phyloP scores from a whole-genome alignment of 2,888 invertebrate species.

The Heliconius ethilla region DNA sequence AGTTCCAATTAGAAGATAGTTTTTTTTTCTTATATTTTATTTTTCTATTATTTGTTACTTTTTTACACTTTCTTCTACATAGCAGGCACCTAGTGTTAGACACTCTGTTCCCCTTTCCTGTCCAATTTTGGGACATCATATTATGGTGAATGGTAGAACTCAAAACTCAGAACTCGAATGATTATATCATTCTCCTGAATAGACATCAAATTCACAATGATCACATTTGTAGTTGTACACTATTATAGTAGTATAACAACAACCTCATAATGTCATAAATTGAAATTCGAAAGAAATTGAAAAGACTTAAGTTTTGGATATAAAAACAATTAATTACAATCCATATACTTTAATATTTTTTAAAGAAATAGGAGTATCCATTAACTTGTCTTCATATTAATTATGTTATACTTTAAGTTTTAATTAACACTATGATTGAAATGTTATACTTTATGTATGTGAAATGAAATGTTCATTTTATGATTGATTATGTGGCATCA shows the following conservation, averaged over 20 bases:
- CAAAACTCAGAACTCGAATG: too few relatives aligned
- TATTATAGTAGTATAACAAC: too few relatives aligned
- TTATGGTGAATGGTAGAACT: not conserved
- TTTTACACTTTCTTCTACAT: not conserved
- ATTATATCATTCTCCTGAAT: too few relatives aligned
- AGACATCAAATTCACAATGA: too few relatives aligned
- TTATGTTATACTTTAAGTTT: not conserved
- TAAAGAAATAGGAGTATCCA: too few relatives aligned
- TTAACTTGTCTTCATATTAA: not conserved
- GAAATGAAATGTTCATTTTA: not conserved
- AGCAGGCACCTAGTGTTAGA: not conserved
- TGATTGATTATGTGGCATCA: not conserved
- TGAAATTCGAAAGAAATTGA: too few relatives aligned
- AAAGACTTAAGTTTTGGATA: too few relatives aligned
- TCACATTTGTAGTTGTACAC: too few relatives aligned
- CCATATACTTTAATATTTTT: too few relatives aligned
- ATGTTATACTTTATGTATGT: not conserved
- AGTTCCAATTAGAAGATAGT: slow-evolving; percentile 22
- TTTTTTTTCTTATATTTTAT: not conserved
- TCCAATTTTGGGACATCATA: not conserved
- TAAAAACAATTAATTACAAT: too few relatives aligned
- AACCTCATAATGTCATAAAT: not conserved
- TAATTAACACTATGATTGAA: not conserved
- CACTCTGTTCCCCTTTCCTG: not conserved
- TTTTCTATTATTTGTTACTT: not conserved